phyloP scores from a whole-genome alignment of 1,140 invertebrate genomes.

The Triops longicaudatus region DNA sequence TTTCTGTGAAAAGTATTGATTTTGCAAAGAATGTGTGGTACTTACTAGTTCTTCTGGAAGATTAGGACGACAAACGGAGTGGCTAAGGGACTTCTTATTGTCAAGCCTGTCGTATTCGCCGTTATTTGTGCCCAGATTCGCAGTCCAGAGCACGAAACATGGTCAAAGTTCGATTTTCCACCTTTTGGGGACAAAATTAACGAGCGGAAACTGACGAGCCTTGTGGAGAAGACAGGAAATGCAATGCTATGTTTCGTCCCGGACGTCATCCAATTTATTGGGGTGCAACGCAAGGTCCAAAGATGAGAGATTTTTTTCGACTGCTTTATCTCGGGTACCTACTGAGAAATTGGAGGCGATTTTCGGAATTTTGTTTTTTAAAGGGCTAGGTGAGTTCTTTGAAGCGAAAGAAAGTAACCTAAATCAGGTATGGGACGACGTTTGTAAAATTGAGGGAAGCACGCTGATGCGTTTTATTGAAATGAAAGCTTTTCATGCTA shows the following conservation, averaged over 20 bases:
- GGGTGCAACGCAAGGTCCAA: neutral
- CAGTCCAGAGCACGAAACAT: too few relatives aligned
- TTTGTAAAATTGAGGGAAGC: neutral
- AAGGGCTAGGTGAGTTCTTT: neutral
- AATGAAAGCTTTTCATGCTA: too few relatives aligned
- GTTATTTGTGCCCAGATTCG: too few relatives aligned
- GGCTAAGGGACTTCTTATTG: too few relatives aligned
- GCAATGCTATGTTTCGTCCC: neutral
- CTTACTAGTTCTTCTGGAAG: neutral
- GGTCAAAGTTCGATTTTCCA: neutral
- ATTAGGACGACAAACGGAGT: neutral
- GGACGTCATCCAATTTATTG: neutral
- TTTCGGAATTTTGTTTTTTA: neutral
- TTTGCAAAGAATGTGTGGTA: neutral
- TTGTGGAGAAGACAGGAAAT: neutral
- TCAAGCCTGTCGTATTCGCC: too few relatives aligned
- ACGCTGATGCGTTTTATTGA: too few relatives aligned
- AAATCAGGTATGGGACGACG: neutral
- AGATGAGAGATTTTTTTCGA: neutral
- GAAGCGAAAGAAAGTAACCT: neutral
- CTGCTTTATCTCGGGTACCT: neutral
- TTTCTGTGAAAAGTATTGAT: neutral
- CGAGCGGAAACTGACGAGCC: neutral
- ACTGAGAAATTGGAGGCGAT: neutral
- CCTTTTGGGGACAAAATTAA: neutral